Evolutionary conservation across 1,140 invertebrate species (phyloP).

Genomic region (Drosophila dunni): DNA sequence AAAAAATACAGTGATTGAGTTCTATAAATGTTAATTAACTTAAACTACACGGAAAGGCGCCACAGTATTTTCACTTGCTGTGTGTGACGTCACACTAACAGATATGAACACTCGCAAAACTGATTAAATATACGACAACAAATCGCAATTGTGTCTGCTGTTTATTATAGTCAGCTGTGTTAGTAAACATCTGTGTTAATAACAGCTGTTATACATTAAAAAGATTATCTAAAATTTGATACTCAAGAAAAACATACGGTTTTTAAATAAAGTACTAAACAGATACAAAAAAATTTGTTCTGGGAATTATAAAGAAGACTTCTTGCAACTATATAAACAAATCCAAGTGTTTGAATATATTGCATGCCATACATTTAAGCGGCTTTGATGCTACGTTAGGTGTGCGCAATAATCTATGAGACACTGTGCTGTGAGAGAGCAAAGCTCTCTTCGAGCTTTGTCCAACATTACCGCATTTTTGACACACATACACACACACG

Average conservation of each 20-base stretch:
- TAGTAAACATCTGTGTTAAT: background rate
- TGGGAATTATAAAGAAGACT: too few relatives aligned
- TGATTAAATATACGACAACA: conserved; percentile 15
- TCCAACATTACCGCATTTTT: conserved; percentile 43
- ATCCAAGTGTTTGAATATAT: background rate
- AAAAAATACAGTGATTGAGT: conserved; percentile 4
- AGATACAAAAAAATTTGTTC: too few relatives aligned
- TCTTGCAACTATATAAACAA: too few relatives aligned
- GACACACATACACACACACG: conserved; percentile 7
- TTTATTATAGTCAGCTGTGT: conserved; percentile 6
- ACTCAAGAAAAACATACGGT: too few relatives aligned
- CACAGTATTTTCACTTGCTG: background rate
- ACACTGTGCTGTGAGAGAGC: conserved; percentile 43
- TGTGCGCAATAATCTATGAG: background rate
- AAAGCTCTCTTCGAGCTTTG: conserved; percentile 28
- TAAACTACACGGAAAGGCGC: background rate
- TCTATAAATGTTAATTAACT: conserved; percentile 5
- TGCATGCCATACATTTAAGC: background rate
- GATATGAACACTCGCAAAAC: background rate
- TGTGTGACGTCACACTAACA: conserved; percentile 4
- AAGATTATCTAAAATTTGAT: too few relatives aligned
- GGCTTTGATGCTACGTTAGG: background rate
- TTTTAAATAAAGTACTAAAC: too few relatives aligned
- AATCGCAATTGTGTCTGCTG: background rate
- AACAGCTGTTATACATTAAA: conserved; percentile 1